Percentiles rank a stretch among this genome's conserved stretches.
These are phyloP conservation scores for Pterocles burchelli DNA, from an alignment of 2,113 vertebrate species.

Conservation along the genomic window DNA sequence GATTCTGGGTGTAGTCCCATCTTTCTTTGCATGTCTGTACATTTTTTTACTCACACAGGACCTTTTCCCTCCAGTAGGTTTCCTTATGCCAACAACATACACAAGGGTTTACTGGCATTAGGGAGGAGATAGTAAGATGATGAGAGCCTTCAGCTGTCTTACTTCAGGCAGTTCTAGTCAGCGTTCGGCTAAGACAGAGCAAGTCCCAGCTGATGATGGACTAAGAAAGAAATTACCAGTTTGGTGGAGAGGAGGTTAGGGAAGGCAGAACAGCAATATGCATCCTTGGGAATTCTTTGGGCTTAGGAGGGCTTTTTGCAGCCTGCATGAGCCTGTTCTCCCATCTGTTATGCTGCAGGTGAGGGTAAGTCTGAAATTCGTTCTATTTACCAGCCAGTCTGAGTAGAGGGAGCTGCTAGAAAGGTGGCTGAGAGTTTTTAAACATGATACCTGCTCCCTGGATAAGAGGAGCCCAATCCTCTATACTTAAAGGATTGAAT, in stretches of 20 bases:
- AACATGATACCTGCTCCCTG: not conserved
- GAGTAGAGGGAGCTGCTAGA: not conserved
- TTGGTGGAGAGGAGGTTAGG: not conserved
- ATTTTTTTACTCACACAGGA: not conserved
- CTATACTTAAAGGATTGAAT: not conserved
- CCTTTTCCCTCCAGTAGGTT: not conserved
- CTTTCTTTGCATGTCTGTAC: not conserved
- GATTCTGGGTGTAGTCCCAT: not conserved
- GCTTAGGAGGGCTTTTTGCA: not conserved
- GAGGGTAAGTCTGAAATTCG: not conserved
- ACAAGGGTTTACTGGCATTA: not conserved
- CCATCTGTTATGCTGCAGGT: not conserved
- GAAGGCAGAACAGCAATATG: not conserved
- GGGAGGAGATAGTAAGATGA: not conserved
- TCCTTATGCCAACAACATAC: not conserved
- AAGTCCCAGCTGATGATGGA: not conserved
- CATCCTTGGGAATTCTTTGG: not conserved
- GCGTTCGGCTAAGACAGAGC: not conserved
- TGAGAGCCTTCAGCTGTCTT: not conserved
- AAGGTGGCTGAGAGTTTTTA: not conserved
- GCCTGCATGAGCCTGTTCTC: not conserved
- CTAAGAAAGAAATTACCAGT: not conserved
- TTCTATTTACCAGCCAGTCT: not conserved
- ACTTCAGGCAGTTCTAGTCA: not conserved
- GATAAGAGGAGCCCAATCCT: not conserved